These are phyloP conservation scores for Taphrorychus bicolor DNA, from an alignment of 2,888 invertebrate species.

Conservation along the genomic window DNA sequence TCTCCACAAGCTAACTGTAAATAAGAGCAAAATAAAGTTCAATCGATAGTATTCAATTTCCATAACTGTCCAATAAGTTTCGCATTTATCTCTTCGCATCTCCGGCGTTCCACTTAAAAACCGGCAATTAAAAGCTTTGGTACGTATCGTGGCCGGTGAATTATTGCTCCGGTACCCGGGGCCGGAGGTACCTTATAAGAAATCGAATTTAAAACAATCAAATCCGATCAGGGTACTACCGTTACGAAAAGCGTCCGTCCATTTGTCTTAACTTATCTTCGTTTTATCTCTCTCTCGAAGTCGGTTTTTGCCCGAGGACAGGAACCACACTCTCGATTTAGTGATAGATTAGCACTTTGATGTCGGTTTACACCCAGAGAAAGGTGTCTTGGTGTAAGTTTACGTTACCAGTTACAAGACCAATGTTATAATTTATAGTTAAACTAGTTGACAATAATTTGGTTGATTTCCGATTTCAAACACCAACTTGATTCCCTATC, in stretches of 20 bases:
- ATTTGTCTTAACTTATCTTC: slow-evolving; percentile 8
- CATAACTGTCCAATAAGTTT: neutral
- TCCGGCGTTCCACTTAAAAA: neutral
- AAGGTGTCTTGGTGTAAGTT: too few relatives aligned
- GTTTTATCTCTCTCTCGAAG: neutral
- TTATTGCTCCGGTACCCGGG: slow-evolving; percentile 10
- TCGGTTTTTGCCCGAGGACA: neutral
- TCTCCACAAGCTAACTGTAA: neutral
- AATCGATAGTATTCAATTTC: neutral
- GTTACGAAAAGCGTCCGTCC: slow-evolving; percentile 8
- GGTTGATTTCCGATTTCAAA: too few relatives aligned
- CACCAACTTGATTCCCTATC: too few relatives aligned
- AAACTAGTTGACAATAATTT: too few relatives aligned
- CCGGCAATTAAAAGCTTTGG: slow-evolving; percentile 1
- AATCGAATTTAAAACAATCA: slow-evolving; percentile 18
- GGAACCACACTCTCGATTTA: slow-evolving; percentile 6
- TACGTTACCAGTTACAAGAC: too few relatives aligned
- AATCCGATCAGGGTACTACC: slow-evolving; percentile 11
- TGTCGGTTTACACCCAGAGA: neutral
- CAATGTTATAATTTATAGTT: too few relatives aligned
- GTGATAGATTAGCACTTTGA: neutral
- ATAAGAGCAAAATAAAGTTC: neutral
- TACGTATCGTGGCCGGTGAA: slow-evolving; percentile 1
- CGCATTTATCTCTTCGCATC: neutral
- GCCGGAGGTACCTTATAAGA: neutral